Base-by-base conservation (phyloP, 2,113 vertebrate genomes). In the Laticauda laticaudata region DNA sequence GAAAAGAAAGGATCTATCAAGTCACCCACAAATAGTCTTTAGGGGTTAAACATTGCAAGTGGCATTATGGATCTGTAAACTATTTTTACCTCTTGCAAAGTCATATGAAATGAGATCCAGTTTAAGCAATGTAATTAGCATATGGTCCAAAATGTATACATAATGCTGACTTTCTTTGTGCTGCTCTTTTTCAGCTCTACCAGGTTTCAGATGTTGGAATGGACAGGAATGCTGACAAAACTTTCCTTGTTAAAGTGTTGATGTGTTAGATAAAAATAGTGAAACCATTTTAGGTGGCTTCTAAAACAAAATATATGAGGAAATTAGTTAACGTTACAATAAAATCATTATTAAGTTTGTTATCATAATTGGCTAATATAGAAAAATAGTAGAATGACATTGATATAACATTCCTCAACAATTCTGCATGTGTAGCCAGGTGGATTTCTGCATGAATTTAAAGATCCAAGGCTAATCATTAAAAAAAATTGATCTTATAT, bases 361-460 rank as follows among this genome's bases (percentile, higher is more conserved):
- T 69, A 69, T 69, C 64, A 34, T 2, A 91, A 57, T 48, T 59
- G 26, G 26, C 24, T 45, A 90, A 26, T 26, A 64, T 34, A n/a
- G 29, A 34, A 56, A 92, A 53, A 43, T 51, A 85, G 10, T 87
- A 26, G 29, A 86, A 21, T 81, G 10, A 29, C 11, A 15, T 14
- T 45, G 54, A 11, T 91, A 7, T n/a, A 59, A 69, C 4, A 34
- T 69, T 69, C 5, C 64, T 69, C 64, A 94, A 94, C 51, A 2
- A 86, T 87, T 51, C 24, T 91, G 92, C 45, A 2, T 53, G 53
- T 91, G 4, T 86, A 93, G 53, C 24, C 26, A 56, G 20, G 45
- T 91, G 85, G 89, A 23, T 34, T 54, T 20, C 94, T 14, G 88
- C 91, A 39, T 90, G 86, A 91, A 69, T 34, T 92, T 39, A 92